phyloP scores from a whole-genome alignment of 2,113 vertebrate species.

The Leucoraja erinaceus region DNA sequence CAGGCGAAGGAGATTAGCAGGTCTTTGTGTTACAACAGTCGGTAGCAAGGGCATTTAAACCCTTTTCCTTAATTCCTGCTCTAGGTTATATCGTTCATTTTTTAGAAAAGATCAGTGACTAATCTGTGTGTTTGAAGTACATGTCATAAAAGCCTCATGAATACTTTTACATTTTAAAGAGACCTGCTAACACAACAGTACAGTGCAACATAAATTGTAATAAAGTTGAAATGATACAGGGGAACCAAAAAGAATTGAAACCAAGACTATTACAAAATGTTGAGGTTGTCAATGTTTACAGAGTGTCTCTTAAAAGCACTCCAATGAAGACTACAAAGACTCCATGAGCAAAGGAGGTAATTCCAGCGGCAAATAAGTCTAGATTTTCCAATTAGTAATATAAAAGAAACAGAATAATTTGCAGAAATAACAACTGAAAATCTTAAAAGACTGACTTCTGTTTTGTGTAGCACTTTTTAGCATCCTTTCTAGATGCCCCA shows the following conservation, averaged over 20 bases:
- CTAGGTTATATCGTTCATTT: not conserved
- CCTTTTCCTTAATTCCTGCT: not conserved
- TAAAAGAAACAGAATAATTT: not conserved
- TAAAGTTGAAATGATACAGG: not conserved
- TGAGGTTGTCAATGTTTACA: not conserved
- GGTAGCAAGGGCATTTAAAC: not conserved
- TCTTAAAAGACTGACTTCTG: too few species aligned
- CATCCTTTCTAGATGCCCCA: too few species aligned
- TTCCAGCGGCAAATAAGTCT: not conserved
- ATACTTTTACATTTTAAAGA: not conserved
- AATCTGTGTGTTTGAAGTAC: not conserved
- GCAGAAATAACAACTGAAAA: too few species aligned
- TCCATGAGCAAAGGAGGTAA: not conserved
- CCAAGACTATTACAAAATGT: not conserved
- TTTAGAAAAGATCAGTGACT: not conserved
- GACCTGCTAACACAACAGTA: not conserved
- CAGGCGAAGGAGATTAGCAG: conserved; percentile 18
- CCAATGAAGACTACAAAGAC: not conserved
- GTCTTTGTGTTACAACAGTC: conserved; percentile 19
- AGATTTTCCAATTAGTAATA: not conserved
- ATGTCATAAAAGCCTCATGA: not conserved
- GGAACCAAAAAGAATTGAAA: not conserved
- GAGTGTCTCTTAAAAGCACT: not conserved
- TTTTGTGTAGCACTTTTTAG: too few species aligned
- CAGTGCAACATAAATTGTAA: not conserved